Conservation (phyloP, 2,797 vertebrate species). For the Sphenodon punctatus region DNA sequence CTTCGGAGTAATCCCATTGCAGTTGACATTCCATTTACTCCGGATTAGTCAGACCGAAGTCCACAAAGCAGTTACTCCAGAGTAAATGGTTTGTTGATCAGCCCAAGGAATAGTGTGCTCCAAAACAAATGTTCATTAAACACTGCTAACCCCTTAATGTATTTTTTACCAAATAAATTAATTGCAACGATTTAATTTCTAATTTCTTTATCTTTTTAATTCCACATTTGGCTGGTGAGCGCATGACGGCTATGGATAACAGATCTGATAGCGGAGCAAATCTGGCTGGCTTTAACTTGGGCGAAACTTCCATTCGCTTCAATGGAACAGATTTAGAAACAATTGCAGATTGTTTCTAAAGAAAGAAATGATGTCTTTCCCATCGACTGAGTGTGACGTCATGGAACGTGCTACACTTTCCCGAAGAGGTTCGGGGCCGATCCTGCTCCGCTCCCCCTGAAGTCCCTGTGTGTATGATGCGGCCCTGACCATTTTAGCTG, state of each 20-base stretch:
- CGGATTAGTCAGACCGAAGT: too few species aligned
- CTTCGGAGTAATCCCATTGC: too few species aligned
- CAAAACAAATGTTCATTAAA: neutral
- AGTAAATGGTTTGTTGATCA: too few species aligned
- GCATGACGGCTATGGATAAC: neutral
- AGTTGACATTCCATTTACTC: too few species aligned
- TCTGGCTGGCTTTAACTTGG: neutral
- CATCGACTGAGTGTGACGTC: neutral
- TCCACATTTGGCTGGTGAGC: neutral
- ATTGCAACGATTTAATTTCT: neutral
- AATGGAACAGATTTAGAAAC: too few species aligned
- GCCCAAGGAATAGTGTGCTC: too few species aligned
- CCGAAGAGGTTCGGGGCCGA: neutral
- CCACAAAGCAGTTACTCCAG: too few species aligned
- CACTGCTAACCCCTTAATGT: neutral
- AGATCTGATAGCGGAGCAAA: neutral
- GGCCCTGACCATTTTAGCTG: neutral
- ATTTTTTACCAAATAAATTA: neutral
- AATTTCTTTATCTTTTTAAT: neutral
- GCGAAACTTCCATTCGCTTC: neutral
- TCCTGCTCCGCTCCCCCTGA: neutral
- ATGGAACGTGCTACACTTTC: neutral
- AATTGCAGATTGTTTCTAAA: neutral
- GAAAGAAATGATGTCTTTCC: neutral
- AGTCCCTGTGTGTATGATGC: neutral